Base-by-base conservation (phyloP, 2,888 invertebrate species). In the Barypeithes pellucidus region DNA sequence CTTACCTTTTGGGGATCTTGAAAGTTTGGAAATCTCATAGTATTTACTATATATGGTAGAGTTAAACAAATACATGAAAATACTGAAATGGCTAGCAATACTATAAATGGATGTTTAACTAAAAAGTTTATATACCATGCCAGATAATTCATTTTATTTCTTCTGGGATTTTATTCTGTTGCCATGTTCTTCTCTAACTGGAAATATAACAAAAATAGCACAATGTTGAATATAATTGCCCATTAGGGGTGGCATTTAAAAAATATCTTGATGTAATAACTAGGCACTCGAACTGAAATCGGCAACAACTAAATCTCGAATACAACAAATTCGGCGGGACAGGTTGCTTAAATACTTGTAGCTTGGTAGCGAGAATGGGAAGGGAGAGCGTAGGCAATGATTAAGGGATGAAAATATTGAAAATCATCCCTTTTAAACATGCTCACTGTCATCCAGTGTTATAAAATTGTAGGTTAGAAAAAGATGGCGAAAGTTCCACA, bases 1-100 rank as follows among this genome's bases (percentile, higher is more conserved):
- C 78, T 88, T 86, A 94, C 94, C 88, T 92, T 87, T 82, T 94
- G 91, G 22, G 97, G 97, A 85, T 97, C 95, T 77, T 92, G 91
- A 87, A 97, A 97, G 84, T 93, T 92, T 41, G 96, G 96, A 67
- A 91, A 86, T 62, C 89, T 88, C 79, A 89, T 89, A 16, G 89
- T 88, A 79, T 89, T 90, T 20, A 90, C 87, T 47, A 90, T 89
- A 75, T 92, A 85, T 62, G 92, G 90, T 72, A 93, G 89, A 63
- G 92, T 89, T 54, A 93, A 87, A 82, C 93, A 92, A 60, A 91
- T 89, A 59, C 88, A 85, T 69, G 92, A 91, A 77, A 92, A 88
- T 67, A 91, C 87, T 71, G 89, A 87, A 72, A 93, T 89, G 47
- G 88, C 88, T 73, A 89, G 83, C 72, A 93, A 85, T 81, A 94